phyloP scores from a whole-genome alignment of 2,888 invertebrate genomes.

The Phengaris arion region DNA sequence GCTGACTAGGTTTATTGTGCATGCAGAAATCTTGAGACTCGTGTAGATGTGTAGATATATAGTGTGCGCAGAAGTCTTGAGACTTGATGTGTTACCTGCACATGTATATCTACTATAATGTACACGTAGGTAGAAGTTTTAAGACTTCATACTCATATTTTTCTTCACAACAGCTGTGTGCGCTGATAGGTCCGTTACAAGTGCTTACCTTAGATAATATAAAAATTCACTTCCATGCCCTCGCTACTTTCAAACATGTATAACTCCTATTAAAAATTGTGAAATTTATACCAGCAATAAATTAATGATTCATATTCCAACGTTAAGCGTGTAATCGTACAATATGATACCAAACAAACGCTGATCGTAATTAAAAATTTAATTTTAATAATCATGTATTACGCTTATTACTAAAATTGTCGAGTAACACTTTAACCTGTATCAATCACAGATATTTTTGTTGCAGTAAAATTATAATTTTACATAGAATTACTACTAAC shows the following conservation, averaged over 20 bases:
- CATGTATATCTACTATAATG: too few species aligned
- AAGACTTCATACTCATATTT: background rate
- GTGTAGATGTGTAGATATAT: too few species aligned
- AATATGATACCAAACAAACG: slow-evolving; percentile 26
- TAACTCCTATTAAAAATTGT: slow-evolving; percentile 15
- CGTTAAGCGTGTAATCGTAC: slow-evolving; percentile 26
- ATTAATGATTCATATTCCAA: slow-evolving; percentile 23
- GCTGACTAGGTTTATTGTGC: background rate
- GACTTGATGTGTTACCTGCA: background rate
- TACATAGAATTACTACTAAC: background rate
- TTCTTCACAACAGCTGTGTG: background rate
- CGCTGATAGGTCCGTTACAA: background rate
- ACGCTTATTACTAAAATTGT: slow-evolving; percentile 23
- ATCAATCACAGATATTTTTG: background rate
- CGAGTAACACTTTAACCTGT: slow-evolving; percentile 7
- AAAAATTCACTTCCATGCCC: background rate
- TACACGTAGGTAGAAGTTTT: background rate
- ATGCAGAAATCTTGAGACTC: background rate
- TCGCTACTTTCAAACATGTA: background rate
- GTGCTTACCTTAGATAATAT: background rate
- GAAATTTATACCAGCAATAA: slow-evolving; percentile 26
- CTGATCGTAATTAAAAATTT: slow-evolving; percentile 28
- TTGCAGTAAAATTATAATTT: too few species aligned
- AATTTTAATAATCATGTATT: slow-evolving; percentile 28
- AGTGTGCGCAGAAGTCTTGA: too few species aligned